Percentiles rank a stretch among this genome's conserved stretches.
phyloP scores from a whole-genome alignment of 2,888 invertebrate species.

The Acutogordius australiensis region DNA sequence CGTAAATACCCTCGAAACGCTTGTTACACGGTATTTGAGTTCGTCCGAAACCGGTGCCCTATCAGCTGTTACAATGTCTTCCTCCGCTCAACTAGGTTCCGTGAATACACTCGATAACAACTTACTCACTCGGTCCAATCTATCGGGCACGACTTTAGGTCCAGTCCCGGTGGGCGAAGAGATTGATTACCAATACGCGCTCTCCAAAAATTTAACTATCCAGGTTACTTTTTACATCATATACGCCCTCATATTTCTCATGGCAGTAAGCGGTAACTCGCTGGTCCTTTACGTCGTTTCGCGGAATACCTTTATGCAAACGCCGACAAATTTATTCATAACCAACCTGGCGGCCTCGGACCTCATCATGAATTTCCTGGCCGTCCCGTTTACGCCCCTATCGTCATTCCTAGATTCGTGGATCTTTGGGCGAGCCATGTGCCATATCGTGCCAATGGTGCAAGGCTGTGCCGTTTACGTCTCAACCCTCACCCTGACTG shows the following conservation, averaged over 20 bases:
- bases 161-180: no score
- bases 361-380: slow-evolving; percentile 60
- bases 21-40: no score
- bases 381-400: slow-evolving; percentile 78
- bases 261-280: slow-evolving; percentile 60
- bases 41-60: no score
- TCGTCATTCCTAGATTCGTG: slow-evolving; percentile 64
- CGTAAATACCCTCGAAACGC: no score
- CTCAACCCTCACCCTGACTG: slow-evolving; percentile 72
- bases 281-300: slow-evolving; percentile 74
- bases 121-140: no score
- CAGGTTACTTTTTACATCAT: slow-evolving; percentile 44
- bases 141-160: no score
- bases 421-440: slow-evolving; percentile 64
- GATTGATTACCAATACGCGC: not conserved
- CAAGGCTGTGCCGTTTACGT: slow-evolving; percentile 89
- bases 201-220: slow-evolving; percentile 23
- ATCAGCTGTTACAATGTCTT: no score
- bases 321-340: slow-evolving; percentile 86
- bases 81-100: no score
- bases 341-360: slow-evolving; percentile 80
- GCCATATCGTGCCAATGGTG: slow-evolving; percentile 67
- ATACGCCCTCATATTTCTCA: slow-evolving; percentile 48
- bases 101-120: no score
- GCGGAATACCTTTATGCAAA: slow-evolving; percentile 73